Evolutionary conservation across 1,140 invertebrate genomes (phyloP).

Genomic region (Ceratina japonica): DNA sequence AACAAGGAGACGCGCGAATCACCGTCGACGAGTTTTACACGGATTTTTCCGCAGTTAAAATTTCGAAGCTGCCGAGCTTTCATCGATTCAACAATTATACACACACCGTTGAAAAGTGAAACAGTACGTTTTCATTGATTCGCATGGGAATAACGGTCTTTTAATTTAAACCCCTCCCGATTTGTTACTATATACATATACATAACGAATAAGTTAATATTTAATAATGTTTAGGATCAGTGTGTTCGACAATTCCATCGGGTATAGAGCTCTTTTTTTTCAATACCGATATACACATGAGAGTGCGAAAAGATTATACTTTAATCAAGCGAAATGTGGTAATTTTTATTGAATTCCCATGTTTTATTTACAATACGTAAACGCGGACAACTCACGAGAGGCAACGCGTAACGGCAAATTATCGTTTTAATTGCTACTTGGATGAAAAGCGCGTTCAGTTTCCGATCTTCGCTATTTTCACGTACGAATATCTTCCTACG

Average conservation of each 20-base stretch:
- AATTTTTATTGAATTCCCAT: not conserved
- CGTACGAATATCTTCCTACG: slow-evolving; percentile 18
- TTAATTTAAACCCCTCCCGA: too few species aligned
- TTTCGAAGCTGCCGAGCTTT: not conserved
- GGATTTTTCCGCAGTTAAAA: not conserved
- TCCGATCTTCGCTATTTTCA: slow-evolving; percentile 45
- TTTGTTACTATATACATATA: too few species aligned
- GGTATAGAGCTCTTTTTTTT: too few species aligned
- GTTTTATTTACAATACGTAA: not conserved
- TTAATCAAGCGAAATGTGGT: not conserved
- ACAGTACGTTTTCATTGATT: too few species aligned
- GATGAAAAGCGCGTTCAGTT: not conserved
- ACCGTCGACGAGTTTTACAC: not conserved
- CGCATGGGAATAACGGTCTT: too few species aligned
- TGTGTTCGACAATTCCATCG: too few species aligned
- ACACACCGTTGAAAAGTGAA: not conserved
- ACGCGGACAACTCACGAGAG: too few species aligned
- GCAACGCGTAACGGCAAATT: slow-evolving; percentile 8
- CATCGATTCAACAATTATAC: not conserved
- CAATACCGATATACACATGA: too few species aligned
- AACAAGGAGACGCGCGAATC: not conserved
- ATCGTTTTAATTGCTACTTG: not conserved
- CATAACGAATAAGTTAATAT: too few species aligned
- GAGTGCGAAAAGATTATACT: not conserved
- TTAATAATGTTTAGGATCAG: too few species aligned